These are phyloP conservation scores for Otocyon megalotis DNA, from an alignment of 2,113 vertebrate genomes.

Conservation along the genomic window DNA sequence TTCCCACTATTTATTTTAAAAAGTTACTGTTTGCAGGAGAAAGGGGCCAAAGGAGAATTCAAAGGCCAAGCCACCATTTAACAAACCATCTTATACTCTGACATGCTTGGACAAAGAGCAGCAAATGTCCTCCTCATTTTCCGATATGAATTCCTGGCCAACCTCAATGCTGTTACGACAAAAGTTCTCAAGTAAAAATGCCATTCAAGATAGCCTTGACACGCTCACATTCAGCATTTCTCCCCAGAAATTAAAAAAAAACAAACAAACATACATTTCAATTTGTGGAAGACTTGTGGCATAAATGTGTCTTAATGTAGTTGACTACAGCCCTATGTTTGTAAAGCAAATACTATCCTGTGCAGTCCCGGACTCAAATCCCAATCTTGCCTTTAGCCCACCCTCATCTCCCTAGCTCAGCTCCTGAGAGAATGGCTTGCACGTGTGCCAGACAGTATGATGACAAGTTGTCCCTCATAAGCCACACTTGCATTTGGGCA, in stretches of 20 bases:
- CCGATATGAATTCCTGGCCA: background rate
- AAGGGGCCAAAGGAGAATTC: background rate
- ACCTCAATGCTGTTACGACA: background rate
- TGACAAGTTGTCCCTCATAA: background rate
- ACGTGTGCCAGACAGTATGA: background rate
- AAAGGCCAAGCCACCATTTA: background rate
- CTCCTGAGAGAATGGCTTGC: background rate
- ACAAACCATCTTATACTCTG: background rate
- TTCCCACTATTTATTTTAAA: background rate
- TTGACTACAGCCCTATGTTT: background rate
- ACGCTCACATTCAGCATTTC: background rate
- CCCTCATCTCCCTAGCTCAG: background rate
- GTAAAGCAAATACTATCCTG: background rate
- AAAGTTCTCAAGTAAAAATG: background rate
- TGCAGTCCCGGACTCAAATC: background rate
- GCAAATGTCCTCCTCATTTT: background rate
- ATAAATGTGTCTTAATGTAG: background rate
- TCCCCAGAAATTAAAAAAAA: background rate
- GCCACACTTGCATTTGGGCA: background rate
- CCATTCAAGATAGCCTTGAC: background rate
- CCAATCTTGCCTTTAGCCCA: background rate
- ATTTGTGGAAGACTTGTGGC: background rate
- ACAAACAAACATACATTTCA: background rate
- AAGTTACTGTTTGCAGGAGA: conserved; percentile 7
- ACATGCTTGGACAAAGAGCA: background rate